Percentiles rank a stretch among this genome's conserved stretches.
Evolutionary conservation across 2,113 vertebrate species (phyloP).

Genomic region (Pionites leucogaster): DNA sequence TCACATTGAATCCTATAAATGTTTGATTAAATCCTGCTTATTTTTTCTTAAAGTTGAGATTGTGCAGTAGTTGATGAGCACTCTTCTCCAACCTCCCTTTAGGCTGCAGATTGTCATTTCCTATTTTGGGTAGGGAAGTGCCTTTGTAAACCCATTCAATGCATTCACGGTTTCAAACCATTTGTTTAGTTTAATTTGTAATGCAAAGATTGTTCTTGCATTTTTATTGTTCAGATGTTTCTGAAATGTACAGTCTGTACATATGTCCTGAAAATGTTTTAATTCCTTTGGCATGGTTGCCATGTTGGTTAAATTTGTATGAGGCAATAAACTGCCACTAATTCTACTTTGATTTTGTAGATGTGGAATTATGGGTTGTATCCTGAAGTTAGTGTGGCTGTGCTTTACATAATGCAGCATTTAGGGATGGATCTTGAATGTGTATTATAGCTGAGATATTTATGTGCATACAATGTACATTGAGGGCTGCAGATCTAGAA

Average conservation of each 20-base stretch:
- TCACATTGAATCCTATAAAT: conserved; percentile 87
- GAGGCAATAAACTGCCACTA: conserved; percentile 86
- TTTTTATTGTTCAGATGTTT: conserved; percentile 82
- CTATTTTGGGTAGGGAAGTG: conserved; percentile 84
- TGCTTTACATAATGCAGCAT: conserved; percentile 76
- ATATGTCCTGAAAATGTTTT: conserved; percentile 92
- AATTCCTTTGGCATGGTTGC: conserved; percentile 85
- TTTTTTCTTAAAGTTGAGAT: conserved; percentile 74
- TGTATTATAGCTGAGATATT: conserved; percentile 74
- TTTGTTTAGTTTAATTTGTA: conserved; percentile 74
- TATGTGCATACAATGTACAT: conserved; percentile 66
- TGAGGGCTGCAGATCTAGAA: conserved; percentile 69
- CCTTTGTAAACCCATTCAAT: conserved; percentile 82
- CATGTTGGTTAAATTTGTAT: conserved; percentile 87
- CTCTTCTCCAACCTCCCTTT: conserved; percentile 77
- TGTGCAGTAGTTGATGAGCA: conserved; percentile 80
- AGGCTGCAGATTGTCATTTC: conserved; percentile 80
- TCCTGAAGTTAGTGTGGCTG: conserved; percentile 79
- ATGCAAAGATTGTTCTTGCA: conserved; percentile 78
- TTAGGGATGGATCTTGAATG: conserved; percentile 70
- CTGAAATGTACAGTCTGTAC: conserved; percentile 89
- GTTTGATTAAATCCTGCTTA: conserved; percentile 80
- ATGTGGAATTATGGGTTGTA: conserved; percentile 82
- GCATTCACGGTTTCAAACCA: conserved; percentile 75
- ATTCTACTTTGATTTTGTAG: conserved; percentile 80